Percentiles rank a stretch among this genome's conserved stretches.
phyloP scores from a whole-genome alignment of 2,888 invertebrate genomes.

The Chirona hameri region DNA sequence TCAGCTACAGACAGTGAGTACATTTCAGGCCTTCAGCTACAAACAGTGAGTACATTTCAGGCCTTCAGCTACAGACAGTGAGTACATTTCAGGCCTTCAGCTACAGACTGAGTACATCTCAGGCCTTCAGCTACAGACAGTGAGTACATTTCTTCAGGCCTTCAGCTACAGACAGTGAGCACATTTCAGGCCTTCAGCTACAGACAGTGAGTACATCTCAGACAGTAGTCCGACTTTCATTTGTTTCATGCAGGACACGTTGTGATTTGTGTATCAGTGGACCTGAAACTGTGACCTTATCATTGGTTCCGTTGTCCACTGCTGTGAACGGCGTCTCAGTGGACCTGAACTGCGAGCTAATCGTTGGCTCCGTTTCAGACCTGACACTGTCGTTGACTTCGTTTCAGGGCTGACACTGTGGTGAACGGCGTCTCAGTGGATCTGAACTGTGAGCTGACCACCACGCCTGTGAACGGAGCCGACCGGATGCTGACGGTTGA shows the following conservation, averaged over 20 bases:
- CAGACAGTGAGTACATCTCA: not conserved
- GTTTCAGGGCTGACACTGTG: not conserved
- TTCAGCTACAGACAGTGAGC: constrained; percentile 25
- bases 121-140: constrained; percentile 13
- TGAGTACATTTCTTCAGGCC: not conserved
- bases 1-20: constrained; percentile 13
- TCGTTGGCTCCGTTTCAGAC: not conserved
- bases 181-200: constrained; percentile 6
- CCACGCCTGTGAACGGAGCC: not conserved
- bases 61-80: constrained; percentile 22
- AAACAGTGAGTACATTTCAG: not conserved
- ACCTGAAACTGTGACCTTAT: no score
- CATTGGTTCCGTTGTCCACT: no score
- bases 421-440: constrained; percentile 27
- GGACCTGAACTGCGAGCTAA: no score
- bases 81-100: not conserved
- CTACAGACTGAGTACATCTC: not conserved
- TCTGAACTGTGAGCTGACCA: constrained; percentile 25
- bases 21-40: constrained; percentile 13
- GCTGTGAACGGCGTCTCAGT: no score
- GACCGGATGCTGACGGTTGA: not conserved
- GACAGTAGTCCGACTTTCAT: no score
- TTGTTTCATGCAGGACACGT: no score
- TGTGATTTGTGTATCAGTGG: no score
- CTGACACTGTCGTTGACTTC: not conserved